Base-by-base conservation (phyloP, 1,140 invertebrate species). In the Sinella curviseta region DNA sequence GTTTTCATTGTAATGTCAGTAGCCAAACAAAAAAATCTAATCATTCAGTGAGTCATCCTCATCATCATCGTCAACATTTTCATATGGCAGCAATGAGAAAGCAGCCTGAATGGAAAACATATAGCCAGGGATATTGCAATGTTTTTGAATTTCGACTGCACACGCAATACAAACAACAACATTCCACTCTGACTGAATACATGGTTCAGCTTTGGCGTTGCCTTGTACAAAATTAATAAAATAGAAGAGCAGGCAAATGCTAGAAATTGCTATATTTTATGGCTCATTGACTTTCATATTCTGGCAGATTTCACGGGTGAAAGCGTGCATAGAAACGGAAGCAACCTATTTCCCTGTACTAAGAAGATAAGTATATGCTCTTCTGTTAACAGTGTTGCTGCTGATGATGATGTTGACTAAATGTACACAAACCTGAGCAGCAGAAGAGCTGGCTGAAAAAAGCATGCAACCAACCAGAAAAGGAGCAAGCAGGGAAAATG, bases 241-340 rank as follows among this genome's bases (percentile, higher is more conserved):
- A n/a, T 1, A 33, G 31, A 14, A 33, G n/a, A 70, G 31, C 28
- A 70, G 65, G 20, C 26, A 70, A 70, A 30, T 70, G 65, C 28
- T 70, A 70, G 65, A 65, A 65, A 65, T 65, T 65, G 57, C 57
- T 33, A 70, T 33, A 70, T 70, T 70, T 70, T 70, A 70, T 24
- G 65, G 28, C 65, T 70, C 65, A 70, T 70, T 70, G 65, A 31
- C 65, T 70, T 70, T 70, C 65, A 70, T 70, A 70, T 33, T 26
- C n/a, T 60, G n/a, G 31, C 12, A 33, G 65, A 70, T 70, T 70
- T 70, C 14, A 70, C 65, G 65, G 65, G 65, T 70, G 65, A 70
- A 70, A 70, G 65, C 26, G 30, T 26, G n/a, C n/a, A 48, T 48
- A 48, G 39, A 48, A 48, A 48, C 39, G 39, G 39, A 48, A 48